These are phyloP conservation scores for Epinephelus lanceolatus DNA, from an alignment of 2,113 vertebrate species.

Conservation along the genomic window DNA sequence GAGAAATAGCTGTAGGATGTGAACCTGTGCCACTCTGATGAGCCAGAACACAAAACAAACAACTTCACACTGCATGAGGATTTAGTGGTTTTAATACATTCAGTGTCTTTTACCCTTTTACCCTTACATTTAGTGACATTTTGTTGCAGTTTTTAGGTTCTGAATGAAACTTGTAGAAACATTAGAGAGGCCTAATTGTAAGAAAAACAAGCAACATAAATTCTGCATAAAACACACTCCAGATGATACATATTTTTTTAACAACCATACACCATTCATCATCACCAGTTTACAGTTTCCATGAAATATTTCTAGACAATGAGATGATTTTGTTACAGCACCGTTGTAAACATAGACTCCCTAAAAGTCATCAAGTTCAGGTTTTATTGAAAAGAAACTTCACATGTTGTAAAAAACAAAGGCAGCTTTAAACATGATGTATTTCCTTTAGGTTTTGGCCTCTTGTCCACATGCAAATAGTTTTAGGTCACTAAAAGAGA, in stretches of 20 bases:
- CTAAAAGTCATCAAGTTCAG: slow-evolving; percentile 11
- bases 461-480: too few species aligned
- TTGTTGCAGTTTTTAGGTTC: neutral
- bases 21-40: neutral
- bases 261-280: neutral
- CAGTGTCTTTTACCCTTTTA: neutral
- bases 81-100: slow-evolving; percentile 25
- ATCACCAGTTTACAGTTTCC: too few species aligned
- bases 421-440: slow-evolving; percentile 22
- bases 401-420: slow-evolving; percentile 11
- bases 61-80: neutral
- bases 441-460: neutral
- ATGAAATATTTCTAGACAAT: neutral
- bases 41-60: slow-evolving; percentile 1
- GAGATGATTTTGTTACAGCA: neutral
- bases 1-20: neutral
- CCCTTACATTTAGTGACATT: neutral
- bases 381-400: slow-evolving; percentile 30
- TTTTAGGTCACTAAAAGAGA: too few species aligned
- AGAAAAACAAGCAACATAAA: neutral
- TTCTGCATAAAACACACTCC: neutral
- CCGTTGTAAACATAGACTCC: neutral
- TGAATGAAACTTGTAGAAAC: neutral
- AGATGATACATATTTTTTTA: neutral
- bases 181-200: neutral